Evolutionary conservation across 2,113 vertebrate species (phyloP).

Genomic region (Platichthys stellatus): DNA sequence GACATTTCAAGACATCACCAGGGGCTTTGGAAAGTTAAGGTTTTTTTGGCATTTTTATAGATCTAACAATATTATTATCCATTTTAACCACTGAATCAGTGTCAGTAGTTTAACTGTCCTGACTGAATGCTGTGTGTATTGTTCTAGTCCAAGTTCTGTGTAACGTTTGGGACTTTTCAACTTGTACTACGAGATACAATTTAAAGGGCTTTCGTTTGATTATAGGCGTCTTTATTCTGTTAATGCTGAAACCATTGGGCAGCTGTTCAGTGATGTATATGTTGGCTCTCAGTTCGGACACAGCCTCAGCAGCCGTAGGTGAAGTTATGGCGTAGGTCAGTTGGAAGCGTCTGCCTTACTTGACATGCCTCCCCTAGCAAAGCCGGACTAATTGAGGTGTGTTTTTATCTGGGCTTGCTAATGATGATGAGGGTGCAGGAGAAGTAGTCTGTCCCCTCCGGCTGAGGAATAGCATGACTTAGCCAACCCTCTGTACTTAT

Average conservation of each 20-base stretch:
- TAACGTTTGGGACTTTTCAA: neutral
- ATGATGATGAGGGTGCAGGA: constrained; percentile 82
- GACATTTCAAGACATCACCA: no score
- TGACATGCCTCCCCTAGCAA: constrained; percentile 58
- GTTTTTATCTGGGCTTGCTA: constrained; percentile 79
- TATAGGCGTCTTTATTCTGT: constrained; percentile 16
- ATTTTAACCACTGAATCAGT: neutral
- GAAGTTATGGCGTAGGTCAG: constrained; percentile 53
- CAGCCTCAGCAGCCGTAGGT: constrained; percentile 17
- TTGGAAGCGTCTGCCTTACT: constrained; percentile 49
- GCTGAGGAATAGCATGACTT: constrained; percentile 80
- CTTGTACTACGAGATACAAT: neutral
- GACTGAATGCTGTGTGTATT: neutral
- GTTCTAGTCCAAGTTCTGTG: neutral
- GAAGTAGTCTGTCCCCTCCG: constrained; percentile 80
- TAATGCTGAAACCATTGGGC: neutral
- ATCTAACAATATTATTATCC: neutral
- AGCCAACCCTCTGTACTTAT: constrained; percentile 85
- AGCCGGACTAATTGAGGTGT: constrained; percentile 81
- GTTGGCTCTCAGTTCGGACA: constrained; percentile 29
- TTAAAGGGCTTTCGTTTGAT: constrained; percentile 4
- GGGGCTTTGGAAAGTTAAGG: no score
- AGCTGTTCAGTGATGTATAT: constrained; percentile 31
- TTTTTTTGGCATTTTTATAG: no score
- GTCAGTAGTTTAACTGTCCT: neutral